Percentiles rank a stretch among this genome's conserved stretches.
These are phyloP conservation scores for Lepidochrysops patricia DNA, from an alignment of 2,888 invertebrate genomes.

Conservation along the genomic window DNA sequence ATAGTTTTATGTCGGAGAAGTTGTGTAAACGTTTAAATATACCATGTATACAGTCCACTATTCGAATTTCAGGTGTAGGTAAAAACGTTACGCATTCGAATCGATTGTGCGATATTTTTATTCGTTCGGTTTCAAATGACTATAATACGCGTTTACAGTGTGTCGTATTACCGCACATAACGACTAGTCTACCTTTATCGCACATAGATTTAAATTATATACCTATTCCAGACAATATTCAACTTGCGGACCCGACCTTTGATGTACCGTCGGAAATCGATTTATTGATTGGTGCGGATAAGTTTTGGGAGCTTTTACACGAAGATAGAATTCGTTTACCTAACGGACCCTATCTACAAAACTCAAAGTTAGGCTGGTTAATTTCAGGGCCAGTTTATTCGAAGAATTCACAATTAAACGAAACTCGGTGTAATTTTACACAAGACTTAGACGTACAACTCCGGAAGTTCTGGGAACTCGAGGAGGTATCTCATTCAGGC, in stretches of 20 bases:
- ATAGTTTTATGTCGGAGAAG: conserved; percentile 24
- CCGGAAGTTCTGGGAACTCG: conserved; percentile 25
- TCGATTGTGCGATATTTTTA: conserved; percentile 20
- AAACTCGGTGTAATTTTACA: conserved; percentile 11
- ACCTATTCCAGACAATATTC: conserved; percentile 4
- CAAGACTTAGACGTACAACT: conserved; percentile 19
- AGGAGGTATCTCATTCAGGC: conserved; percentile 14
- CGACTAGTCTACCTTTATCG: not conserved
- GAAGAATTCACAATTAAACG: conserved; percentile 3
- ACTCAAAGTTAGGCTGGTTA: conserved; percentile 16
- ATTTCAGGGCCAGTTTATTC: conserved; percentile 12
- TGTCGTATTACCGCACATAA: conserved; percentile 21
- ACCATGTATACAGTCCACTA: conserved; percentile 27
- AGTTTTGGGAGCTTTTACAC: conserved; percentile 17
- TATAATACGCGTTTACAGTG: conserved; percentile 20
- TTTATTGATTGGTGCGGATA: conserved; percentile 16
- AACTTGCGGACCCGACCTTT: conserved; percentile 13
- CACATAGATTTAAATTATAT: not conserved
- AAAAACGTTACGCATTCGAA: conserved; percentile 21
- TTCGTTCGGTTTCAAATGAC: conserved; percentile 17
- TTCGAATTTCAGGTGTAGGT: conserved; percentile 23
- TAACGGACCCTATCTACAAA: conserved; percentile 17
- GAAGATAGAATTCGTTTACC: conserved; percentile 14
- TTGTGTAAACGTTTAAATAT: conserved; percentile 22
- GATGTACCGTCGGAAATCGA: conserved; percentile 9